A percentile compares a stretch with the other conserved stretches of the same genome.
phyloP scores from a whole-genome alignment of 2,888 invertebrate species.

The Argyresthia albistria region DNA sequence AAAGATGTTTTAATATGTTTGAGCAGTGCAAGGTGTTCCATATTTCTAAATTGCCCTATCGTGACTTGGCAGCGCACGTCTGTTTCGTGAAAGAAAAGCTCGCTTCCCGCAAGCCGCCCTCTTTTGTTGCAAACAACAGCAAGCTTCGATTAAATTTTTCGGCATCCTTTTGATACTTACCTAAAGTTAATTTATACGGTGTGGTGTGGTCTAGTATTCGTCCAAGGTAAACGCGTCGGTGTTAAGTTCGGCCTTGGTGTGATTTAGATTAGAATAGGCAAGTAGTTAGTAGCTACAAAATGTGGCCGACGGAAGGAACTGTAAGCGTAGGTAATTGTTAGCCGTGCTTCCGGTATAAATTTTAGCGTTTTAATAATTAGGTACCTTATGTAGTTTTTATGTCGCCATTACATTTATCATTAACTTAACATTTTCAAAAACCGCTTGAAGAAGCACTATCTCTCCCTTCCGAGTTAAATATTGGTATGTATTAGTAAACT shows the following conservation, averaged over 20 bases:
- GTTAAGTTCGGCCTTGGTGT: conserved; percentile 5
- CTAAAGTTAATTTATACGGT: conserved; percentile 18
- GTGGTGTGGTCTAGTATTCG: conserved; percentile 7
- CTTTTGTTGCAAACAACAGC: neutral
- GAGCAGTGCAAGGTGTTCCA: neutral
- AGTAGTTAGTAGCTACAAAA: neutral
- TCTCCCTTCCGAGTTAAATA: no score
- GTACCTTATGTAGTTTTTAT: neutral
- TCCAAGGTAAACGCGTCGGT: conserved; percentile 2
- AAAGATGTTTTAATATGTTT: neutral
- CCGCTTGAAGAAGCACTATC: no score
- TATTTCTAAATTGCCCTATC: conserved; percentile 20
- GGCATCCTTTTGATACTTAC: conserved; percentile 14
- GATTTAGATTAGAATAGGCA: conserved; percentile 16
- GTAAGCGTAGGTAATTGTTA: conserved; percentile 20
- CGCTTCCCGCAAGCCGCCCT: neutral
- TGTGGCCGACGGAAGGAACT: neutral
- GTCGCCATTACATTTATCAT: no score
- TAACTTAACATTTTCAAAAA: no score
- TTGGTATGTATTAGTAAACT: no score
- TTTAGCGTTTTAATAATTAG: neutral
- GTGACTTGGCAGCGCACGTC: conserved; percentile 18
- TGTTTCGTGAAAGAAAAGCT: neutral
- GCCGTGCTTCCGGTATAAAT: conserved; percentile 21
- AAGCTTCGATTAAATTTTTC: neutral